Conservation (phyloP, 2,888 invertebrate species). For the Drosophila borealis region DNA sequence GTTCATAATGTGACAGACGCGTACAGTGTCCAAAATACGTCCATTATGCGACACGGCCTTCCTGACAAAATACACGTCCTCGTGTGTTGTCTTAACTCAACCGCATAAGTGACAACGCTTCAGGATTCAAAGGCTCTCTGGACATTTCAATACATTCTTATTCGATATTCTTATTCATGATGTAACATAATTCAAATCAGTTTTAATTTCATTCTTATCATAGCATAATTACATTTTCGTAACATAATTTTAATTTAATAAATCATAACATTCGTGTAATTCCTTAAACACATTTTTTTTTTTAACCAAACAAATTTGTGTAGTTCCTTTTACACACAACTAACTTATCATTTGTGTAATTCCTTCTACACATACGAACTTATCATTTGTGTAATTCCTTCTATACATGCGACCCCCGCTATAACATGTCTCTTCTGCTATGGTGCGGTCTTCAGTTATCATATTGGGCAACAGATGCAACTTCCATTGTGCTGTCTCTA, state of each 20-base stretch:
- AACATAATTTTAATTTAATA: too few relatives aligned
- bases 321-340: neutral
- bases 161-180: neutral
- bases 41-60: neutral
- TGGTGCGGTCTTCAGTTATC: neutral
- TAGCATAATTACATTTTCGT: too few relatives aligned
- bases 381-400: slow-evolving; percentile 2
- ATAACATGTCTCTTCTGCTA: slow-evolving; percentile 6
- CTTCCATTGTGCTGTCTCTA: slow-evolving; percentile 16
- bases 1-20: too few relatives aligned
- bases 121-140: slow-evolving; percentile 10
- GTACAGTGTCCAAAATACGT: too few relatives aligned
- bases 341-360: neutral
- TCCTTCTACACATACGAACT: neutral
- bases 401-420: slow-evolving; percentile 4
- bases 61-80: slow-evolving; percentile 1
- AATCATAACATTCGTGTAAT: too few relatives aligned
- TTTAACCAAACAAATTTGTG: neutral
- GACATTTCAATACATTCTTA: slow-evolving; percentile 1
- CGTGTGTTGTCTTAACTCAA: neutral
- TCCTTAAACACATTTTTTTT: neutral
- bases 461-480: slow-evolving; percentile 4
- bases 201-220: too few relatives aligned
- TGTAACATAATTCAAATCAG: too few relatives aligned
- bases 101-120: slow-evolving; percentile 1